Evolutionary conservation across 2,888 invertebrate genomes (phyloP), one percentile per base, ranked within the genome.

Genomic region (Oscheius onirici): DNA sequence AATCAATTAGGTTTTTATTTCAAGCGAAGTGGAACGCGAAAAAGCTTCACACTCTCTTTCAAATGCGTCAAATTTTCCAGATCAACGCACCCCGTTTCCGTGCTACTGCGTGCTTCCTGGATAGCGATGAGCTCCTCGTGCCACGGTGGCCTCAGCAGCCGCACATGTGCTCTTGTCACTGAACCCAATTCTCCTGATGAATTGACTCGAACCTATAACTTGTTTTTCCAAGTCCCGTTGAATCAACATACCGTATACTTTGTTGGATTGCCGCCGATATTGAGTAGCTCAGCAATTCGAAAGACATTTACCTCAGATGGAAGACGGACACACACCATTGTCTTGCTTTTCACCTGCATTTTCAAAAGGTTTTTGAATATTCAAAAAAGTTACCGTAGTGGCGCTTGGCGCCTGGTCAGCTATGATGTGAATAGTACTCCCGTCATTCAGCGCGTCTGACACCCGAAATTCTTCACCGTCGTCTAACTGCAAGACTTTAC

Each of bases 101-200:
- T 66, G 66, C 66, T 68, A 46, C 46, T 57, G 28, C 68, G 68
- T 55, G 54, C 43, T 51, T 70, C 74, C 41, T 55, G 57, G 28
- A 69, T 40, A 40, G 71, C 69, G 34, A 68, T 57, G 72, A 97
- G 89, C 89, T 97, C 97, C 86, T 97, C 97, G 90, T 93, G 94
- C 97, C 97, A 97, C 0, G 97, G 97, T 17, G 96, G 95, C 87
- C 93, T 92, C 79, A 96, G 90, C 28, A 97, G 91, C 26, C 97
- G 91, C 73, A 97, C 90, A 88, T 95, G 95, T 3, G 96, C 94
- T 44, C 97, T 91, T 87, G 94, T 93, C 76, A 95, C 94, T 84
- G 92, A 92, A 44, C 34, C 43, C 44, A 55, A 13, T 41, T 55
- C 51, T 17, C 57, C 68, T 22, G 44, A 26, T 11, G 58, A 46